Conservation (phyloP, 2,797 vertebrate genomes). For the Aldrovandia affinis region DNA sequence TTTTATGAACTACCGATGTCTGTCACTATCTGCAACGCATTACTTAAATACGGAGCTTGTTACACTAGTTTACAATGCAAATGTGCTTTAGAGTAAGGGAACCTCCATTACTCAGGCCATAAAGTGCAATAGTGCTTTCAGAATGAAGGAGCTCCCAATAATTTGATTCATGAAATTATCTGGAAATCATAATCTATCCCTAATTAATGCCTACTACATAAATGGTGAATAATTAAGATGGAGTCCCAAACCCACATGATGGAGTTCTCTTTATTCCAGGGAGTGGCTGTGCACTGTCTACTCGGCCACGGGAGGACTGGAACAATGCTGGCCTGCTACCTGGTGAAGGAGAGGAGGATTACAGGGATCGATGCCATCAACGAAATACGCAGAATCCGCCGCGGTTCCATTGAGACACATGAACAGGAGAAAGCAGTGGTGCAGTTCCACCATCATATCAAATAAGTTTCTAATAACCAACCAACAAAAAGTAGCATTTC, state of each 20-base stretch:
- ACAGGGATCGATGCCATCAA: slow-evolving; percentile 78
- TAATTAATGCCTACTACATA: too few species aligned
- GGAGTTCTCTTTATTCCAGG: slow-evolving; percentile 64
- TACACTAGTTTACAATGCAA: too few species aligned
- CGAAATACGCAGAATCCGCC: slow-evolving; percentile 82
- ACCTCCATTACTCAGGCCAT: too few species aligned
- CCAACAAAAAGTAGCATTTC: neutral
- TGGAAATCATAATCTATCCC: too few species aligned
- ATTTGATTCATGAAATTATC: too few species aligned
- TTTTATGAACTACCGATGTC: too few species aligned
- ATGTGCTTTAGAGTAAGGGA: too few species aligned
- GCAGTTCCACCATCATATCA: slow-evolving; percentile 81
- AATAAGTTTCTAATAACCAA: slow-evolving; percentile 57
- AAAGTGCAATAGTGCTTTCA: too few species aligned
- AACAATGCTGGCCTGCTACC: slow-evolving; percentile 94
- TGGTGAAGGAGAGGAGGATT: slow-evolving; percentile 78
- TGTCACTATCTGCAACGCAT: too few species aligned
- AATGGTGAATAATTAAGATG: neutral
- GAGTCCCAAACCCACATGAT: neutral
- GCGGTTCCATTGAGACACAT: slow-evolving; percentile 86
- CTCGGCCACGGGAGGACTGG: slow-evolving; percentile 89
- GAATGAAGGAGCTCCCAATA: too few species aligned
- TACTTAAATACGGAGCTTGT: too few species aligned
- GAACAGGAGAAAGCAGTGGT: slow-evolving; percentile 89
- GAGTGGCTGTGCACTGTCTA: slow-evolving; percentile 88